Evolutionary conservation across 2,888 invertebrate genomes (phyloP).

Genomic region (Argyresthia goedartella): DNA sequence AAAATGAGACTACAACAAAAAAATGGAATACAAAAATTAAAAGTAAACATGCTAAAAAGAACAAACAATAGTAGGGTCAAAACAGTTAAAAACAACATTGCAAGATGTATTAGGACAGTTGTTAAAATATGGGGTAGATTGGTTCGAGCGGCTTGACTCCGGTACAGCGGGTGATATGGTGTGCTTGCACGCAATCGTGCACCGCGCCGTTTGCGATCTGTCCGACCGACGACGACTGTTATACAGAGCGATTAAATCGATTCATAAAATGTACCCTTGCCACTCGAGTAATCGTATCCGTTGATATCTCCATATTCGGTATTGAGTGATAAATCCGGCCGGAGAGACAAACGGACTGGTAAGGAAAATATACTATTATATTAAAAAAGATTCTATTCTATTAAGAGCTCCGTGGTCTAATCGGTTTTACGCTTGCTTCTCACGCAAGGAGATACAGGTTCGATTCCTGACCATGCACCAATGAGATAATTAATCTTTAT

Average conservation of each 20-base stretch:
- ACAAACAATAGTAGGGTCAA: constrained; percentile 64
- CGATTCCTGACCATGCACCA: too few species aligned
- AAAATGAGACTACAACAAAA: constrained; percentile 25
- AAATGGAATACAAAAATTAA: constrained; percentile 54
- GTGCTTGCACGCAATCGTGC: constrained; percentile 53
- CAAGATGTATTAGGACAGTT: constrained; percentile 72
- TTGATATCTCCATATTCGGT: too few species aligned
- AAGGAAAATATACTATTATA: too few species aligned
- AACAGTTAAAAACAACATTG: constrained; percentile 70
- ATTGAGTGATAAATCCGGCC: too few species aligned
- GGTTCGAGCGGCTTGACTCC: constrained; percentile 42
- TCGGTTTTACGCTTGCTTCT: too few species aligned
- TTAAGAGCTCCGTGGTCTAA: too few species aligned
- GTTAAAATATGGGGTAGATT: constrained; percentile 70
- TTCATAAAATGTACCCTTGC: background rate
- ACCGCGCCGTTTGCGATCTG: constrained; percentile 23
- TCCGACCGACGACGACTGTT: background rate
- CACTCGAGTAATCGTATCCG: too few species aligned
- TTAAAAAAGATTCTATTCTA: too few species aligned
- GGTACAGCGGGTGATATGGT: constrained; percentile 35
- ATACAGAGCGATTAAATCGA: constrained; percentile 1
- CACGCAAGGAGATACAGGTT: too few species aligned
- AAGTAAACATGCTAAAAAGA: constrained; percentile 59
- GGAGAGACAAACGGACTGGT: too few species aligned
- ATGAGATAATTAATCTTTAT: too few species aligned